phyloP scores from a whole-genome alignment of 2,888 invertebrate species.

The Myathropa florea region DNA sequence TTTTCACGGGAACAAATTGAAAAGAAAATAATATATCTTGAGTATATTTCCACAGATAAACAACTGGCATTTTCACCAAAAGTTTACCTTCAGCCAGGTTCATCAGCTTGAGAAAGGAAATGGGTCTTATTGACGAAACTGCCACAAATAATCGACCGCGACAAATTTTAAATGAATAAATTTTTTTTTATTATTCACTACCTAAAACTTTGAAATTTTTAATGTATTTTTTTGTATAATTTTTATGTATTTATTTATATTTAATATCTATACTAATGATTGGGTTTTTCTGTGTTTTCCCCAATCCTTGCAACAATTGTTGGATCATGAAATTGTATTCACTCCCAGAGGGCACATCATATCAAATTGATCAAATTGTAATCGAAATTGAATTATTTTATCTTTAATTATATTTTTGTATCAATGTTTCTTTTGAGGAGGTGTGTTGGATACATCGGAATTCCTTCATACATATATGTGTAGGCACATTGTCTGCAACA shows the following conservation, averaged over 20 bases:
- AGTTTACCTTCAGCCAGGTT: neutral
- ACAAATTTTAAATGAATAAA: neutral
- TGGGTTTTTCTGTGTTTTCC: constrained; percentile 9
- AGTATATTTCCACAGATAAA: constrained; percentile 27
- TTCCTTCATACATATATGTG: neutral
- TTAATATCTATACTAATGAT: neutral
- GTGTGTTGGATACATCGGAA: neutral
- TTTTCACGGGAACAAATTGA: constrained; percentile 12
- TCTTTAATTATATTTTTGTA: neutral
- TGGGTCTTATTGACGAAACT: neutral
- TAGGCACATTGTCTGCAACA: neutral
- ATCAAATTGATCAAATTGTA: neutral
- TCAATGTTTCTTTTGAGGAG: neutral
- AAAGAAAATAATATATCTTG: constrained; percentile 8
- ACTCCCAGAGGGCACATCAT: neutral
- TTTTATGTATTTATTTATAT: neutral
- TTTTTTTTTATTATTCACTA: neutral
- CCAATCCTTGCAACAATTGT: constrained; percentile 15
- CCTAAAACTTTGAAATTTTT: neutral
- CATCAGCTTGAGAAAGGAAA: neutral
- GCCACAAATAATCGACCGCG: neutral
- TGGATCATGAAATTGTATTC: constrained; percentile 5
- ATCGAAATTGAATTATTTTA: neutral
- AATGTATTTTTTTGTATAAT: neutral
- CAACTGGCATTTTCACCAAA: constrained; percentile 11